These are phyloP conservation scores for Mactromeris polynyma DNA, from an alignment of 2,888 invertebrate genomes.

Conservation along the genomic window DNA sequence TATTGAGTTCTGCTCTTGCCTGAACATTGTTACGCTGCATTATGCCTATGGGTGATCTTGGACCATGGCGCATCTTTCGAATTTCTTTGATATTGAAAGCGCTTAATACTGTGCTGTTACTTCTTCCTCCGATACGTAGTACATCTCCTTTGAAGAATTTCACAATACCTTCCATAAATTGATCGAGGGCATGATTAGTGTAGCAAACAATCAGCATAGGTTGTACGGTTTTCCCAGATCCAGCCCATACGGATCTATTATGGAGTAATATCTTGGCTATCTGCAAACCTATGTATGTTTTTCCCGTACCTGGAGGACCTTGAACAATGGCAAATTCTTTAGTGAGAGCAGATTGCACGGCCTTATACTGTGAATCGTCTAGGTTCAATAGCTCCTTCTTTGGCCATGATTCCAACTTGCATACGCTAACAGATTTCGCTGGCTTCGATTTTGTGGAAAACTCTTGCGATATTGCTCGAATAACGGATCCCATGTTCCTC, in stretches of 20 bases:
- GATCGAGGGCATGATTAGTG: too few species aligned
- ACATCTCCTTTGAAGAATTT: too few species aligned
- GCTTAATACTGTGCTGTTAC: constrained; percentile 72
- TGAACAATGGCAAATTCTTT: too few species aligned
- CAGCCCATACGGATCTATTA: too few species aligned
- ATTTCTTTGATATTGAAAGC: constrained; percentile 33
- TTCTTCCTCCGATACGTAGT: constrained; percentile 83
- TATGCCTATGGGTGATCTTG: not conserved
- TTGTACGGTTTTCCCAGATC: too few species aligned
- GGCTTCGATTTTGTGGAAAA: not conserved
- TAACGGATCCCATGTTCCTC: too few species aligned
- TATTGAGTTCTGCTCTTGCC: not conserved
- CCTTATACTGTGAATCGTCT: constrained; percentile 82
- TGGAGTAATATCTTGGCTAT: too few species aligned
- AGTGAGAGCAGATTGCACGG: constrained; percentile 82
- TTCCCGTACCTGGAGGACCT: too few species aligned
- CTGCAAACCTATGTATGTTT: too few species aligned
- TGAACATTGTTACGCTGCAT: not conserved
- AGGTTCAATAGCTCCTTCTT: constrained; percentile 72
- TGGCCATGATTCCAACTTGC: constrained; percentile 78
- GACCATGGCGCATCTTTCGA: not conserved
- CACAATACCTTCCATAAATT: too few species aligned
- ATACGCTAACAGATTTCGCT: constrained; percentile 13
- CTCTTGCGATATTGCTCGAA: too few species aligned
- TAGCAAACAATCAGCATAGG: too few species aligned